Evolutionary conservation across 2,113 vertebrate genomes (phyloP).

Genomic region (Dipodomys spectabilis): DNA sequence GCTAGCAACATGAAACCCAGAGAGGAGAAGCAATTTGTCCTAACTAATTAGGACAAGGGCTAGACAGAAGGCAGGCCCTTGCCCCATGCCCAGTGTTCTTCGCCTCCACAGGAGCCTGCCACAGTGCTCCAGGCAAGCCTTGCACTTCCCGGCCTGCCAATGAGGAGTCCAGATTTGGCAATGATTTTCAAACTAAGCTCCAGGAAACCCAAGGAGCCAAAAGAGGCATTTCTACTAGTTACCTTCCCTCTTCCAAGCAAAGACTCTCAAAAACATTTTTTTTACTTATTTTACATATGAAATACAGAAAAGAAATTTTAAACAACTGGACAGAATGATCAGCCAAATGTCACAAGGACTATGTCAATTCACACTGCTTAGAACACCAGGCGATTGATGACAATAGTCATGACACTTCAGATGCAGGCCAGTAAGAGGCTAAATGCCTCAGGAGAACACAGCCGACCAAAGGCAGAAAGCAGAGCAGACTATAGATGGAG

Average conservation of each 20-base stretch:
- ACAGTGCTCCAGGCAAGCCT: neutral
- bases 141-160: neutral
- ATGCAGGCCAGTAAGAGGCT: neutral
- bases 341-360: neutral
- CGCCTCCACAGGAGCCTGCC: neutral
- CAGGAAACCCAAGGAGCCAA: neutral
- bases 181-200: neutral
- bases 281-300: neutral
- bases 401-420: neutral
- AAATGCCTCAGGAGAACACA: neutral
- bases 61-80: neutral
- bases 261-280: constrained; percentile 4
- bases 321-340: neutral
- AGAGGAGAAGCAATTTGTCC: constrained; percentile 40
- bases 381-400: neutral
- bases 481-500: neutral
- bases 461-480: neutral
- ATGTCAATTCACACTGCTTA: neutral
- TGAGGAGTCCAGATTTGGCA: neutral
- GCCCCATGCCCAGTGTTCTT: neutral
- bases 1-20: neutral
- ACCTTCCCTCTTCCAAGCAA: neutral
- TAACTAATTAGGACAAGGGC: neutral
- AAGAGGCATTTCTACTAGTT: constrained; percentile 1
- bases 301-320: constrained; percentile 3